Evolutionary conservation across 2,113 vertebrate genomes (phyloP).

Genomic region (Motacilla tschutschensis): DNA sequence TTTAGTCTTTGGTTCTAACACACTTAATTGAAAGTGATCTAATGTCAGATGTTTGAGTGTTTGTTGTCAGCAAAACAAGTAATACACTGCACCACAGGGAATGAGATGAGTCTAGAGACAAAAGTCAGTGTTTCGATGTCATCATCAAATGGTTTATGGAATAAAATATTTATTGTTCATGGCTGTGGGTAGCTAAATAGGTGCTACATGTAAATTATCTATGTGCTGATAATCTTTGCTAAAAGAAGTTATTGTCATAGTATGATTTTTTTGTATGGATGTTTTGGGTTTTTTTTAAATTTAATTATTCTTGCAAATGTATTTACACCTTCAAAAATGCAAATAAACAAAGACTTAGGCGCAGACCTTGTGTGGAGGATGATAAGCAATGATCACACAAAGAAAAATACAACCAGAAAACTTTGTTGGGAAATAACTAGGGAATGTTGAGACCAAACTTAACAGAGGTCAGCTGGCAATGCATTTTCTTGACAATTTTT

Average conservation of each 20-base stretch:
- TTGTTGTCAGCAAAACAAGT: constrained; percentile 65
- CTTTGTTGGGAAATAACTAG: background rate
- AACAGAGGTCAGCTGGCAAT: background rate
- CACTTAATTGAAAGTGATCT: constrained; percentile 67
- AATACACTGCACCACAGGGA: constrained; percentile 8
- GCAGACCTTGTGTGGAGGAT: background rate
- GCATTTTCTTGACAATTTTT: background rate
- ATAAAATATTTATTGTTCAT: constrained; percentile 37
- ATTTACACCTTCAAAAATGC: background rate
- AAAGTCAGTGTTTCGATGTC: constrained; percentile 2
- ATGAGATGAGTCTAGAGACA: background rate
- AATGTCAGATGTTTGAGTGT: constrained; percentile 51
- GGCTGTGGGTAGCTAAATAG: background rate
- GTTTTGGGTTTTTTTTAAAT: background rate
- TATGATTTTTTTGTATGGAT: background rate
- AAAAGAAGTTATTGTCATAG: background rate
- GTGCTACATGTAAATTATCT: background rate
- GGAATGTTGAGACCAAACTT: background rate
- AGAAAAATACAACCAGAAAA: background rate
- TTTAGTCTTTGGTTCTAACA: constrained; percentile 43
- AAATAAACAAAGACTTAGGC: background rate
- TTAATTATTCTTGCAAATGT: background rate
- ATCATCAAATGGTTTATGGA: background rate
- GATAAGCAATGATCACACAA: fast-evolving
- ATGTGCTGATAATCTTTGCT: background rate